Base-by-base conservation (phyloP, 2,113 vertebrate genomes). In the Pangasianodon hypophthalmus region DNA sequence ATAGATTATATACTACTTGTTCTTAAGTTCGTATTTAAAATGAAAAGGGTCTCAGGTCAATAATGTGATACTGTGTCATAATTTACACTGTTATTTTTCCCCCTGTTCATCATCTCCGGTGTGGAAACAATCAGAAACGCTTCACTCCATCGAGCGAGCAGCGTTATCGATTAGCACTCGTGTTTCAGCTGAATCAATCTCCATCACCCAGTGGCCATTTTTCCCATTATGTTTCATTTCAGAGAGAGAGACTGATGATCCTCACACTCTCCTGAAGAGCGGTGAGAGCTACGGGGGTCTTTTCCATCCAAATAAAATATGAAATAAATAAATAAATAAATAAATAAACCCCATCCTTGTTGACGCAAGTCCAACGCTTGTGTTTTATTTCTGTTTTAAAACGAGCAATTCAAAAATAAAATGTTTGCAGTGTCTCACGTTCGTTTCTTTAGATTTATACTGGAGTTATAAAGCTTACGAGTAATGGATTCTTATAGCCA, bases 181-280 rank as follows among this genome's bases (percentile, higher is more conserved):
- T 95, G 93, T 94, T 95, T 92, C 93, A 90, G 93, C 92, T 91
- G 91, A 95, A 94, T 95, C 94, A 93, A 94, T 95, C 94, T 94
- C 92, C 91, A 94, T 95, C 93, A 93, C 91, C 94, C 92, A 90
- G 89, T 87, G 94, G 94, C 92, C 88, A 90, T 94, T 94, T 94
- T 93, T 88, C 89, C 88, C 91, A 92, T 95, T 93, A 92, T 91
- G 91, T 92, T 94, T 94, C 69, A 92, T 93, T 88, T 92, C 88
- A 77, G 91, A 54, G 29, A 46, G 91, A 52, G 32, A 60, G 93
- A 93, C 87, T 37, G 88, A 95, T 94, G 94, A 93, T 90, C 91
- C 77, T 83, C 26, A 41, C 85, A 77, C 89, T 88, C 88, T n/a
- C 44, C 90, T 75, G 80, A 85, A 37, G 48, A 54, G 81, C 83